Base-by-base conservation (phyloP, 2,888 invertebrate genomes). In the Xylota segnis region DNA sequence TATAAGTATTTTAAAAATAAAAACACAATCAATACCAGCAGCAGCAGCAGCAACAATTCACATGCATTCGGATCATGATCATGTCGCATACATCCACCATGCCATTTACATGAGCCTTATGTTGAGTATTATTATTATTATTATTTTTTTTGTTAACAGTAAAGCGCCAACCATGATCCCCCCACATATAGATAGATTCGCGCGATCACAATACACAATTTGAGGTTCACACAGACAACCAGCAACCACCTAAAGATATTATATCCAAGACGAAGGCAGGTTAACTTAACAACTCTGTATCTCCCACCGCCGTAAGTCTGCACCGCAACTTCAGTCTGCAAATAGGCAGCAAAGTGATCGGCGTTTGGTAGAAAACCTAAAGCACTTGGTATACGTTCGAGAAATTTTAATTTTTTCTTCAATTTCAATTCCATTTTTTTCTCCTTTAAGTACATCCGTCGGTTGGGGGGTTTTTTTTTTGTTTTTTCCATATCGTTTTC, bases 281-380 rank as follows among this genome's bases (percentile, higher is more conserved):
- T 6, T n/a, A 40, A 63, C 61, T 68, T 74, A 45, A 37, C 61
- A 45, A 37, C 61, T 82, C 45, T 61, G 23, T 79, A 23, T 79
- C 83, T 84, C 84, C 84, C 79, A 84, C 84, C 65, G 81, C 75
- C 70, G 76, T 54, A 76, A 68, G 75, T 84, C 79, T 86, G 86
- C 86, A 86, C 88, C 90, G 88, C 89, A 89, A 90, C 89, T 90
- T 91, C 89, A 91, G 91, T 91, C 91, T 91, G 91, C 91, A 91
- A 90, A 90, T 90, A 90, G 91, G 91, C 90, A 91, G 91, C 90
- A 89, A 89, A 89, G 91, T 90, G 90, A 90, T 90, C 91, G 91
- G 88, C 88, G 82, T 87, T 87, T 76, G 68, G 59, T 76, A 58
- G 71, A 65, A 68, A 81, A n/a, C n/a, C n/a, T n/a, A n/a, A n/a